Conservation (phyloP, 2,113 vertebrate genomes). For the Anoura caudifer region DNA sequence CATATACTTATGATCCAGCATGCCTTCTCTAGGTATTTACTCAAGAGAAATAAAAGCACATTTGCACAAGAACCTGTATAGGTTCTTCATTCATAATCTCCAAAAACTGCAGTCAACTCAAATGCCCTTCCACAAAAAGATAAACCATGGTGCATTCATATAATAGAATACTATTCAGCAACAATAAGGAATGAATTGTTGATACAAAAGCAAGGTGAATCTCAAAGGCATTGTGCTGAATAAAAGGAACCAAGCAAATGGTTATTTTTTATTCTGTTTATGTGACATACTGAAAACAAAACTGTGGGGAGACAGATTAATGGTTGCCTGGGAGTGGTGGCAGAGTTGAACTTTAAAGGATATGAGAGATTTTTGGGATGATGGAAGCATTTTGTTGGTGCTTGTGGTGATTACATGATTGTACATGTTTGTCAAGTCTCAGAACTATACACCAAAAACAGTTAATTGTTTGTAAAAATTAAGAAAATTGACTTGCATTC, state of each 20-base stretch:
- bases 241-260: not conserved
- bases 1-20: not conserved
- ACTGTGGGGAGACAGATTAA: not conserved
- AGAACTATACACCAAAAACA: not conserved
- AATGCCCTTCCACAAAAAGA: no score
- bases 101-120: no score
- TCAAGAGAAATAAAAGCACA: no score
- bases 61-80: no score
- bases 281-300: not conserved
- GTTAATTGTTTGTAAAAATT: not conserved
- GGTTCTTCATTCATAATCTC: no score
- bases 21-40: not conserved
- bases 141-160: no score
- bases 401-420: not conserved
- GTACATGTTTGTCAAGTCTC: not conserved
- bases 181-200: not conserved
- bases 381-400: not conserved
- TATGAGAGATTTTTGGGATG: not conserved
- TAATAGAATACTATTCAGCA: no score
- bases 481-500: not conserved
- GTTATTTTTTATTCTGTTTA: not conserved
- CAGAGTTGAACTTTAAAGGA: not conserved
- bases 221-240: not conserved
- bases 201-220: not conserved
- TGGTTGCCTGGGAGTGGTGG: not conserved